Percentiles rank a stretch among this genome's conserved stretches.
These are phyloP conservation scores for Pterostichus madidus DNA, from an alignment of 2,888 invertebrate genomes.

Conservation along the genomic window DNA sequence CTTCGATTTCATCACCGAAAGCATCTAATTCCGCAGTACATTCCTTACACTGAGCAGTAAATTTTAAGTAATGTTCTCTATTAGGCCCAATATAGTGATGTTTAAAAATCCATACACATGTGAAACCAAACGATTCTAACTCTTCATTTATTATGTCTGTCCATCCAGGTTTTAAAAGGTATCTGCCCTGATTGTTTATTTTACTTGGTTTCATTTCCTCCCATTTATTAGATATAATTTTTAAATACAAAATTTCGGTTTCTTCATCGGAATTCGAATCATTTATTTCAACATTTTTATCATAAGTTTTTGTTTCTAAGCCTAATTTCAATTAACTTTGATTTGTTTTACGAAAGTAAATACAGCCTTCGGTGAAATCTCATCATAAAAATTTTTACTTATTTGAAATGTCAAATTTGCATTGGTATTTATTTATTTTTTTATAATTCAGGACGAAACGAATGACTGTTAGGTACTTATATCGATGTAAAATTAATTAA, in stretches of 20 bases:
- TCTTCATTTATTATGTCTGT: conserved; percentile 11
- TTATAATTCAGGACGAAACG: no score
- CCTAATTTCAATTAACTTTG: conserved; percentile 14
- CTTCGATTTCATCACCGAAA: not conserved
- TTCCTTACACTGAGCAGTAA: not conserved
- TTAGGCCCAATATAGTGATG: conserved; percentile 11
- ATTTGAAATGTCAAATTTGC: no score
- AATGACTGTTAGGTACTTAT: no score
- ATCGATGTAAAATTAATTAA: no score
- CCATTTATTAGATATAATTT: conserved; percentile 18
- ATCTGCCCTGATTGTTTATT: not conserved
- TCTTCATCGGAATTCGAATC: conserved; percentile 10
- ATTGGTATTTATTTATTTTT: no score
- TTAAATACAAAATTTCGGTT: not conserved
- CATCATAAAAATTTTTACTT: not conserved
- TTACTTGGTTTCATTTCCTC: conserved; percentile 1
- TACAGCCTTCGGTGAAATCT: not conserved
- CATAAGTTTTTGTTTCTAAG: not conserved
- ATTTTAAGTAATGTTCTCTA: conserved; percentile 4
- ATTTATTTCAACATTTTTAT: conserved; percentile 9
- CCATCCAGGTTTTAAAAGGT: conserved; percentile 2
- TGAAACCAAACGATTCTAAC: no score
- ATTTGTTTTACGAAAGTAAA: conserved; percentile 8
- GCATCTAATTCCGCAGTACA: not conserved
- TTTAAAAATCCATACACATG: conserved; percentile 14